These are phyloP conservation scores for Campylomormyrus numenius DNA, from an alignment of 2,113 vertebrate genomes.

Conservation along the genomic window DNA sequence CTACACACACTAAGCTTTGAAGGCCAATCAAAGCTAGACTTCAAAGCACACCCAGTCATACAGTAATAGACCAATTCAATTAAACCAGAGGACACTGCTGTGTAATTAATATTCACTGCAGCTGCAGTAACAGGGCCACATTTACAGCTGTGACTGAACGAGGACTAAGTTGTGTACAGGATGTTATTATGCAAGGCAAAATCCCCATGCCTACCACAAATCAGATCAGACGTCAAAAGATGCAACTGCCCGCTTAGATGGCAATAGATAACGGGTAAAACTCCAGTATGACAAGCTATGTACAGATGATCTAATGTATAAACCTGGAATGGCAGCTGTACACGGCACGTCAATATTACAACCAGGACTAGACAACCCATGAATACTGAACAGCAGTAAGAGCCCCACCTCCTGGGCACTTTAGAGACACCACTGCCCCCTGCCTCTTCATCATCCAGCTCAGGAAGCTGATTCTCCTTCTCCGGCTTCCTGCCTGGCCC, in stretches of 20 bases:
- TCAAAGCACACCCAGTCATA: background rate
- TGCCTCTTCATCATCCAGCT: slow-evolving; percentile 54
- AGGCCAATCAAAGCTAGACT: background rate
- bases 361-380: background rate
- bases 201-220: background rate
- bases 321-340: background rate
- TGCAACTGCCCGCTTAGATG: background rate
- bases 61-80: background rate
- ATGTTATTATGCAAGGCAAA: background rate
- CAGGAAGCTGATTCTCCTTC: slow-evolving; percentile 66
- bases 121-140: background rate
- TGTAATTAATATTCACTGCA: background rate
- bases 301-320: background rate
- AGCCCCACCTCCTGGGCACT: slow-evolving; percentile 60
- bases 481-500: slow-evolving; percentile 58
- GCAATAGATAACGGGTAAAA: background rate
- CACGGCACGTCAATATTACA: background rate
- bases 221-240: background rate
- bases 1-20: background rate
- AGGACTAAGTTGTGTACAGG: background rate
- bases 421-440: slow-evolving; percentile 70
- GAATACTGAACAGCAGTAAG: background rate
- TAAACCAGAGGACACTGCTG: background rate
- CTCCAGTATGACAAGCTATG: background rate
- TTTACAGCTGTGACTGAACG: background rate